Conservation (phyloP, 2,888 invertebrate species). For the Ceriagrion tenellum region DNA sequence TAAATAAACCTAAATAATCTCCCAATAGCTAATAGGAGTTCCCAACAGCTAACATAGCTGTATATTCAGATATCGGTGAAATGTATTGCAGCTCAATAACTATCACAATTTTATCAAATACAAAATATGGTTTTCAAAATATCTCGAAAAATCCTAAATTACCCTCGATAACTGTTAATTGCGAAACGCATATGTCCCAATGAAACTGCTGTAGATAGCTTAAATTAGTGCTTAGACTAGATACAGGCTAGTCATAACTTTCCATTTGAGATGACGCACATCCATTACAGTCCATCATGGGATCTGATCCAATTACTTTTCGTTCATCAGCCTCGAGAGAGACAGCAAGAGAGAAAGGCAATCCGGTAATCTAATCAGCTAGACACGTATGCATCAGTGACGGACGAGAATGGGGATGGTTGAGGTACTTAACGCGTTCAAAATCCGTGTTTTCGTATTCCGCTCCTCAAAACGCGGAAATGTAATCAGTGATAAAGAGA, state of each 20-base stretch:
- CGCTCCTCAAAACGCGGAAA: background rate
- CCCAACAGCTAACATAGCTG: too few relatives aligned
- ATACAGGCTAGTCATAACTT: background rate
- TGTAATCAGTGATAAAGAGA: background rate
- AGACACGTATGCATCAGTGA: background rate
- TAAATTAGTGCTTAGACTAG: too few relatives aligned
- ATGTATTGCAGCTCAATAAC: too few relatives aligned
- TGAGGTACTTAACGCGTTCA: background rate
- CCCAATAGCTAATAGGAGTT: too few relatives aligned
- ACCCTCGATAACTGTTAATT: too few relatives aligned
- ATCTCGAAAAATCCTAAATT: too few relatives aligned
- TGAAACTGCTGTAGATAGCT: too few relatives aligned
- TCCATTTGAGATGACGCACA: background rate
- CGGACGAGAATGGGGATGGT: background rate
- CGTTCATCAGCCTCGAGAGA: background rate
- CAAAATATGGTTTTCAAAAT: too few relatives aligned
- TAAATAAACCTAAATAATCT: too few relatives aligned
- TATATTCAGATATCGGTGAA: too few relatives aligned
- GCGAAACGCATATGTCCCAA: too few relatives aligned
- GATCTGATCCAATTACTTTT: background rate
- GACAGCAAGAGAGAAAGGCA: background rate
- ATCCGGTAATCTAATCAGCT: background rate
- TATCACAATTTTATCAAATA: too few relatives aligned
- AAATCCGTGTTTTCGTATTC: constrained; percentile 7
- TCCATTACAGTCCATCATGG: background rate